Conservation (phyloP, 1,140 invertebrate species). For the Lepidurus couesii region DNA sequence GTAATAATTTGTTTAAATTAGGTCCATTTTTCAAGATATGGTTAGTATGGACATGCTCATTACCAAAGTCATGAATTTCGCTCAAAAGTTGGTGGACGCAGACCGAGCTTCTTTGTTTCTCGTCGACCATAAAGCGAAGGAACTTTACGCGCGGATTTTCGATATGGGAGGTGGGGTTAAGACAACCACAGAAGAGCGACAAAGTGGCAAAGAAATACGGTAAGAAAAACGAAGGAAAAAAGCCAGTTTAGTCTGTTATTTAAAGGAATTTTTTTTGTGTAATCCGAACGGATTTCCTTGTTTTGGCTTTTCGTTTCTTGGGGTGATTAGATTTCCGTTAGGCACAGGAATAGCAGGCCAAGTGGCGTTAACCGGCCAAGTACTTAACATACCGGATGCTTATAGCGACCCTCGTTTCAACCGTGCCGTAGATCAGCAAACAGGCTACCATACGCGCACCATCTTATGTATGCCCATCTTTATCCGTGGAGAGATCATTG, state of each 20-base stretch:
- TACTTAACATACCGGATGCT: constrained; percentile 70
- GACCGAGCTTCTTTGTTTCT: constrained; percentile 73
- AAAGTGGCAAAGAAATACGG: constrained; percentile 41
- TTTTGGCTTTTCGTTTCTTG: not conserved
- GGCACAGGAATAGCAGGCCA: constrained; percentile 59
- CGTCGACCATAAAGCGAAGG: constrained; percentile 60
- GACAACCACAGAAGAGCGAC: constrained; percentile 31
- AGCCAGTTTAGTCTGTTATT: not conserved
- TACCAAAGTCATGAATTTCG: constrained; percentile 76
- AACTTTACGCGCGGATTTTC: constrained; percentile 76
- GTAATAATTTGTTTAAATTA: not conserved
- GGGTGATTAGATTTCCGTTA: constrained; percentile 52
- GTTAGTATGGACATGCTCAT: constrained; percentile 74
- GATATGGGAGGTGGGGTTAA: constrained; percentile 46
- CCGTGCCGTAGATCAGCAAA: constrained; percentile 64
- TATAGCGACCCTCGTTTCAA: constrained; percentile 75
- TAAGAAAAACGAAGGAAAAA: constrained; percentile 36
- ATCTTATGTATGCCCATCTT: constrained; percentile 83
- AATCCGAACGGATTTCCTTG: constrained; percentile 39
- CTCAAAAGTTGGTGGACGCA: constrained; percentile 69
- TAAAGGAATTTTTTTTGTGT: not conserved
- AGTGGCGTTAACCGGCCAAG: constrained; percentile 68
- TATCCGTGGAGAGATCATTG: constrained; percentile 66
- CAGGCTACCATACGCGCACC: constrained; percentile 66
- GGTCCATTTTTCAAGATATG: constrained; percentile 61